Evolutionary conservation across 1,140 invertebrate genomes (phyloP).

Genomic region (Hyposmocoma kahamanoa): DNA sequence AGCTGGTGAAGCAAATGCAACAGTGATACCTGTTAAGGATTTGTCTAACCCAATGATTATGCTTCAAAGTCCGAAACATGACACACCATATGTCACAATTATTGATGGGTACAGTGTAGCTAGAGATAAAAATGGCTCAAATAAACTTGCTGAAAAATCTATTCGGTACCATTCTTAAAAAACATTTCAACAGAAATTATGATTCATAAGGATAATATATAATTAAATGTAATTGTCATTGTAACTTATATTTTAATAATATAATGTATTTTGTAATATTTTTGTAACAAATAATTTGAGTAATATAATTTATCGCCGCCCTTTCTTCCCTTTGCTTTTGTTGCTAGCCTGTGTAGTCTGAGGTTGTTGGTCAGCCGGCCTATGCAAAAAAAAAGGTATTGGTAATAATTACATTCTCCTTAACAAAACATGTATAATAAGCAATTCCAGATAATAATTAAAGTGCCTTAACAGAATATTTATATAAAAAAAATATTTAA

Average conservation of each 20-base stretch:
- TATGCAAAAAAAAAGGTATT: conserved; percentile 38
- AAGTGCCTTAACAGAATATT: too few relatives aligned
- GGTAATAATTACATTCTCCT: too few relatives aligned
- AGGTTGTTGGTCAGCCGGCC: conserved; percentile 59
- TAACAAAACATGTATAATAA: too few relatives aligned
- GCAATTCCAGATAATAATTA: too few relatives aligned
- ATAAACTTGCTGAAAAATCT: conserved; percentile 45
- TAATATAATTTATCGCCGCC: conserved; percentile 40
- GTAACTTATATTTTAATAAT: conserved; percentile 6
- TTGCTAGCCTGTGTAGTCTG: conserved; percentile 39
- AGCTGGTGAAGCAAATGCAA: conserved; percentile 50
- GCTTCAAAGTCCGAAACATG: conserved; percentile 23
- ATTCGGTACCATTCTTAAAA: conserved; percentile 37
- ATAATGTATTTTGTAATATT: conserved; percentile 12
- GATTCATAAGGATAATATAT: too few relatives aligned
- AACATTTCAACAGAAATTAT: too few relatives aligned
- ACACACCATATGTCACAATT: conserved; percentile 43
- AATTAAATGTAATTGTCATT: too few relatives aligned
- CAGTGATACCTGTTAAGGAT: conserved; percentile 25
- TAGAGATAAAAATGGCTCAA: conserved; percentile 57
- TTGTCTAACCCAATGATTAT: conserved; percentile 11
- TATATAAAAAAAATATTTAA: too few relatives aligned
- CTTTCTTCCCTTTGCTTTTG: conserved; percentile 67
- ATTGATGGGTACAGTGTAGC: conserved; percentile 64
- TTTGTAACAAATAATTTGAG: background rate